Evolutionary conservation across 2,113 vertebrate genomes (phyloP).

Genomic region (Myodes glareolus): DNA sequence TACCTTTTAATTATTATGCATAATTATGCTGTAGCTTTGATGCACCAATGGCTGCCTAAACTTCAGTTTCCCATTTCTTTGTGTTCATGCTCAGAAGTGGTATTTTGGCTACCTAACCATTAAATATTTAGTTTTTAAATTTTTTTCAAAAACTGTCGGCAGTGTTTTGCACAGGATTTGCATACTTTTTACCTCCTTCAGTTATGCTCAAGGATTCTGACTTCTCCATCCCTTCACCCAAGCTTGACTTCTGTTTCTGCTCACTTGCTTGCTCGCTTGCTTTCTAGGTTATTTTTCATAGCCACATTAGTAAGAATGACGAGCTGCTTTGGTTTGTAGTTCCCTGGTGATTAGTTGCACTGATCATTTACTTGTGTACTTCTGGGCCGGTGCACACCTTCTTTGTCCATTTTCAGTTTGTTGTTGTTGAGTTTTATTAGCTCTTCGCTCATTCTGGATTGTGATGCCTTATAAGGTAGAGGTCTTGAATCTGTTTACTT

Average conservation of each 20-base stretch:
- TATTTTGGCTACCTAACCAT: neutral
- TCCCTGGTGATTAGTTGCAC: neutral
- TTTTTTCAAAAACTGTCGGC: neutral
- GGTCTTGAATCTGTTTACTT: neutral
- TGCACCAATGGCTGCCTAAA: neutral
- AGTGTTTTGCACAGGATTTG: neutral
- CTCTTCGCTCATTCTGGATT: neutral
- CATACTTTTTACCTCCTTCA: too few relatives aligned
- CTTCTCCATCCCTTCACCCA: neutral
- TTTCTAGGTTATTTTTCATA: neutral
- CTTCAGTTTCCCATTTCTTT: neutral
- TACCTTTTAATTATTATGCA: neutral
- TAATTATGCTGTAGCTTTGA: neutral
- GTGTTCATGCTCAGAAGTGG: neutral
- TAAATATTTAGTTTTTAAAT: neutral
- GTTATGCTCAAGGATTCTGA: neutral
- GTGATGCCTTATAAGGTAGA: neutral
- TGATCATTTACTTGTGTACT: neutral
- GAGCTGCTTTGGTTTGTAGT: neutral
- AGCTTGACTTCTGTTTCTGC: neutral
- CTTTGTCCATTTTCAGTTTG: neutral
- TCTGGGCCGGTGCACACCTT: neutral
- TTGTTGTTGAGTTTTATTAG: neutral
- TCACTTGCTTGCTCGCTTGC: neutral
- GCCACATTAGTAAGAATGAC: neutral